Conservation (phyloP, 1,140 invertebrate genomes). For the Drosophila mauritiana region DNA sequence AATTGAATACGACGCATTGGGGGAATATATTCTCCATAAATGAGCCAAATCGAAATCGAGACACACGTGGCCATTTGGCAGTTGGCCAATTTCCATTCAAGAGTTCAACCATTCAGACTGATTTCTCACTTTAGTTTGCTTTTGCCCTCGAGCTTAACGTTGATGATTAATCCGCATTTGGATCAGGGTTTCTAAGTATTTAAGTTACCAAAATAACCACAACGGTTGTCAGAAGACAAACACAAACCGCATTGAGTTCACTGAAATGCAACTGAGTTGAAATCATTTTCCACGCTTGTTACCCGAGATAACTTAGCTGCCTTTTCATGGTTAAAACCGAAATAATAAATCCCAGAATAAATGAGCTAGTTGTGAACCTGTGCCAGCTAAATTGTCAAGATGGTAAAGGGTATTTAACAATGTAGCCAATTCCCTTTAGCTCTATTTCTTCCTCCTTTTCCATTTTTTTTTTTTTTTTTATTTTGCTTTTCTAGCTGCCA, state of each 20-base stretch:
- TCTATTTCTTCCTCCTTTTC: background rate
- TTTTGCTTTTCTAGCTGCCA: background rate
- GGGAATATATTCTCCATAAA: background rate
- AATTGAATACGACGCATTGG: conserved; percentile 54
- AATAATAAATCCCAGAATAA: background rate
- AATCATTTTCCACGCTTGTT: conserved; percentile 1
- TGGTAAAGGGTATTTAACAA: conserved; percentile 5
- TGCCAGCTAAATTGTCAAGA: background rate
- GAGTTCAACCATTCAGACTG: conserved; percentile 12
- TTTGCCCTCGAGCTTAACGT: background rate
- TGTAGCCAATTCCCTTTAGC: background rate
- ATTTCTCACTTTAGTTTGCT: background rate
- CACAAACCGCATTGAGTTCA: conserved; percentile 10
- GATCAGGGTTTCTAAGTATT: conserved; percentile 10
- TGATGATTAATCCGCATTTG: background rate
- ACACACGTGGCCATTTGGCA: conserved; percentile 52
- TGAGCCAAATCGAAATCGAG: background rate
- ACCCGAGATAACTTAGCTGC: background rate
- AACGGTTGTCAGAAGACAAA: conserved; percentile 1
- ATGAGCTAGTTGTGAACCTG: background rate
- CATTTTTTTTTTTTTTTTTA: background rate
- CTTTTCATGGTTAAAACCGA: background rate
- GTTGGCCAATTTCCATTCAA: conserved; percentile 19
- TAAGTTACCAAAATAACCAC: conserved; percentile 17
- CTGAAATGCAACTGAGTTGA: background rate